phyloP scores from a whole-genome alignment of 2,797 vertebrate species.

The Meda fulgida region DNA sequence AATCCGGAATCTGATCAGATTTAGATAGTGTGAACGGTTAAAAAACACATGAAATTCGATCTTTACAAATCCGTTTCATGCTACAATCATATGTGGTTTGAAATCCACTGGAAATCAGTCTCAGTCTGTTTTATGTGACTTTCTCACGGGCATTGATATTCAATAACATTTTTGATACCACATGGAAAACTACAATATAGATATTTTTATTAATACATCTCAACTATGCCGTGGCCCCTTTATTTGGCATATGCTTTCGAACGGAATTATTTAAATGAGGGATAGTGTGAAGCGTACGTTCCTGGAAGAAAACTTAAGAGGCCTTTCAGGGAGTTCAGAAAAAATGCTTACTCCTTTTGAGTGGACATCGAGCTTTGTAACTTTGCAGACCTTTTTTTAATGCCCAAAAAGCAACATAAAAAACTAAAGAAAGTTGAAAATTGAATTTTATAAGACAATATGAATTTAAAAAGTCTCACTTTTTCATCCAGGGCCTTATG shows the following conservation, averaged over 20 bases:
- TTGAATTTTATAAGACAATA: background rate
- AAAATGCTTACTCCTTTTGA: background rate
- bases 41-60: too few species aligned
- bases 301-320: background rate
- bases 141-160: too few species aligned
- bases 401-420: background rate
- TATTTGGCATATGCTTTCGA: background rate
- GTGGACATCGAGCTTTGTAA: background rate
- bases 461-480: conserved; percentile 71
- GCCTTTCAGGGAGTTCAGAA: background rate
- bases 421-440: background rate
- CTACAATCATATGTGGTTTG: too few species aligned
- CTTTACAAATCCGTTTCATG: too few species aligned
- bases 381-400: background rate
- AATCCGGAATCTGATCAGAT: too few species aligned
- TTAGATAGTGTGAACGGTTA: too few species aligned
- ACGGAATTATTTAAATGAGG: background rate
- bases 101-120: too few species aligned
- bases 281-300: background rate
- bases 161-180: too few species aligned
- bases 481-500: conserved; percentile 97
- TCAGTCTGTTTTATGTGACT: too few species aligned
- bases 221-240: background rate
- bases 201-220: background rate
- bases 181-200: background rate